Conservation (phyloP, 2,888 invertebrate genomes). For the Lasioglossum vierecki region DNA sequence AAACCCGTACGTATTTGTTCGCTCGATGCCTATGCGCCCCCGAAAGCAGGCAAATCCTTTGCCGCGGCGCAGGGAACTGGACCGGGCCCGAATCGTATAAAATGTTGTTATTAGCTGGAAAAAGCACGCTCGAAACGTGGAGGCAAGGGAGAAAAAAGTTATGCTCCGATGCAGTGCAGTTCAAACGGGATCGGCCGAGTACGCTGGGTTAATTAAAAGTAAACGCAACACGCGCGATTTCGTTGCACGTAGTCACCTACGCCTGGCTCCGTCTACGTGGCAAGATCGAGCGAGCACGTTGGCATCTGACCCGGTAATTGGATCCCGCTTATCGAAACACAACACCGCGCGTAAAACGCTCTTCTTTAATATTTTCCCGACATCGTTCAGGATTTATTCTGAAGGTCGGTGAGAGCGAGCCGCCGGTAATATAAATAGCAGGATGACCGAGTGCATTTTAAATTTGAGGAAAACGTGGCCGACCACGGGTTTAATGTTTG, state of each 20-base stretch:
- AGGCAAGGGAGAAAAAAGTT: background rate
- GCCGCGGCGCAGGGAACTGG: background rate
- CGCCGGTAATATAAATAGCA: background rate
- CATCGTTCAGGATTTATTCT: background rate
- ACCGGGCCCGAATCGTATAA: background rate
- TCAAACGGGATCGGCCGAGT: constrained; percentile 24
- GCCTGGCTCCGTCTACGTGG: constrained; percentile 10
- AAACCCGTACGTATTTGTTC: background rate
- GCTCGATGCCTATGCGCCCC: background rate
- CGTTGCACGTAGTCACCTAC: constrained; percentile 7
- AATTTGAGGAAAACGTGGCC: background rate
- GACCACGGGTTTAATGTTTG: background rate
- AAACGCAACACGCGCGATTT: constrained; percentile 55
- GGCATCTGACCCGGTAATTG: constrained; percentile 34
- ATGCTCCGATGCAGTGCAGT: constrained; percentile 13
- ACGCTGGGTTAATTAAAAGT: constrained; percentile 70
- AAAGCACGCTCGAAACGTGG: background rate
- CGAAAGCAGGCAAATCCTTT: background rate
- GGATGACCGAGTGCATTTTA: background rate
- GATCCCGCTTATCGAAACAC: constrained; percentile 20
- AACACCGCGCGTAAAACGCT: background rate
- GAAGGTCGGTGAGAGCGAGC: background rate
- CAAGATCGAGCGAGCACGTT: constrained; percentile 7
- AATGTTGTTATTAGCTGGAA: constrained; percentile 13
- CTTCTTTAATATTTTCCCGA: background rate